phyloP scores from a whole-genome alignment of 2,888 invertebrate genomes.

The Drosophila pseudotalamancana region DNA sequence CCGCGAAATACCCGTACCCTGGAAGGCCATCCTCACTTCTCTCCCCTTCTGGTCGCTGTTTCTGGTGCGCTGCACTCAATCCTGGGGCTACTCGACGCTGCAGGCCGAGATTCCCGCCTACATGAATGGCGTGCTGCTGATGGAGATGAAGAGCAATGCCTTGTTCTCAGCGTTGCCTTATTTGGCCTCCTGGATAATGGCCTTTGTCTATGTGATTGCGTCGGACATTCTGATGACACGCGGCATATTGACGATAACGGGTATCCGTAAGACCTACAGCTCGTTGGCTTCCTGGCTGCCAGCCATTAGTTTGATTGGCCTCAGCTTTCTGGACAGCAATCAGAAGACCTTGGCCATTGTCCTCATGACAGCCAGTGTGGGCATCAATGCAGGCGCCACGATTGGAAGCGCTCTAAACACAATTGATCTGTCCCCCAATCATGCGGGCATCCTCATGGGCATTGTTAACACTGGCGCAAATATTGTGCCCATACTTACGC shows the following conservation, averaged over 20 bases:
- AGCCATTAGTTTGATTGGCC: conserved; percentile 85
- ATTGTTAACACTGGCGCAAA: conserved; percentile 88
- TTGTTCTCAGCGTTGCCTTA: conserved; percentile 86
- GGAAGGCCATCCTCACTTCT: conserved; percentile 87
- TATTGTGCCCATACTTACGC: conserved; percentile 87
- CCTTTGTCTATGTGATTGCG: conserved; percentile 84
- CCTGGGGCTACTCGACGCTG: conserved; percentile 90
- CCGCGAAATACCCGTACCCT: conserved; percentile 86
- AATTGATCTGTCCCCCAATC: conserved; percentile 89
- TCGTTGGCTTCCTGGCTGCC: conserved; percentile 85
- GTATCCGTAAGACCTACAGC: conserved; percentile 75
- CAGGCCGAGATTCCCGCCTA: conserved; percentile 89
- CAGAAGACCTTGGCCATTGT: conserved; percentile 83
- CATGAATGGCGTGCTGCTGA: conserved; percentile 87
- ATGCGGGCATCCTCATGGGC: conserved; percentile 89
- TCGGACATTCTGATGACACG: conserved; percentile 84
- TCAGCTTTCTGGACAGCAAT: conserved; percentile 84
- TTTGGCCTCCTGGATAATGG: conserved; percentile 85
- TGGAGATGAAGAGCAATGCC: conserved; percentile 86
- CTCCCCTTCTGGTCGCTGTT: conserved; percentile 87
- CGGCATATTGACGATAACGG: conserved; percentile 81
- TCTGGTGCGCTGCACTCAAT: conserved; percentile 87
- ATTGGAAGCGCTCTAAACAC: conserved; percentile 88
- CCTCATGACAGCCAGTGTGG: conserved; percentile 86
- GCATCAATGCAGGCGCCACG: conserved; percentile 86